These are phyloP conservation scores for Merluccius polli DNA, from an alignment of 2,797 vertebrate species.

Conservation along the genomic window DNA sequence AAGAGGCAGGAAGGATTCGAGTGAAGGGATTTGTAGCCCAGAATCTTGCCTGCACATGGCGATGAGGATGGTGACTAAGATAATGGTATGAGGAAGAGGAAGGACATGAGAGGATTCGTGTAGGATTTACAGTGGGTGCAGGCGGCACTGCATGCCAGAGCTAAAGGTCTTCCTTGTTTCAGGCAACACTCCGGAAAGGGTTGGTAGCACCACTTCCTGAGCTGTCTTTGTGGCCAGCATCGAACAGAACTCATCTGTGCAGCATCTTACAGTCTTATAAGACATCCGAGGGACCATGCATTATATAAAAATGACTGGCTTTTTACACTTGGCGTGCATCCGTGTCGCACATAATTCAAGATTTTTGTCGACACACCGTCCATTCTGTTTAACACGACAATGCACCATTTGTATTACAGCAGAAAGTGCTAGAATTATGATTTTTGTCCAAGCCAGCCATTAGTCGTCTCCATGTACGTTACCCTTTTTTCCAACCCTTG, in stretches of 20 bases:
- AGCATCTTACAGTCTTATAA: not conserved
- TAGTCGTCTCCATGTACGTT: not conserved
- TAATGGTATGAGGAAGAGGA: not conserved
- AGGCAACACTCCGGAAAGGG: not conserved
- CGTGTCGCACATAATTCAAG: not conserved
- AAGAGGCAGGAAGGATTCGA: not conserved
- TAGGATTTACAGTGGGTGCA: not conserved
- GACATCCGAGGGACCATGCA: not conserved
- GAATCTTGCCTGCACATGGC: not conserved
- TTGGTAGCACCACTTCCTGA: not conserved
- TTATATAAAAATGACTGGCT: not conserved
- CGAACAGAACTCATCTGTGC: not conserved
- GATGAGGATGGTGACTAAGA: not conserved
- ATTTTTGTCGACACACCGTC: constrained; percentile 4
- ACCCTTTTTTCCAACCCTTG: not conserved
- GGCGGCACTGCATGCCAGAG: not conserved
- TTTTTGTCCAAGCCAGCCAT: constrained; percentile 3
- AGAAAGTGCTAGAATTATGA: constrained; percentile 24
- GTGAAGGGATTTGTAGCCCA: not conserved
- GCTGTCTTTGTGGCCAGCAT: not conserved
- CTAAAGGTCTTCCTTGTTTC: not conserved
- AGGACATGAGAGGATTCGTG: not conserved
- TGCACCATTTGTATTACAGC: constrained; percentile 20
- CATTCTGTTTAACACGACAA: constrained; percentile 24
- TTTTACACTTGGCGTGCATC: not conserved